Conservation (phyloP, 2,888 invertebrate species). For the Microctonus brassicae region DNA sequence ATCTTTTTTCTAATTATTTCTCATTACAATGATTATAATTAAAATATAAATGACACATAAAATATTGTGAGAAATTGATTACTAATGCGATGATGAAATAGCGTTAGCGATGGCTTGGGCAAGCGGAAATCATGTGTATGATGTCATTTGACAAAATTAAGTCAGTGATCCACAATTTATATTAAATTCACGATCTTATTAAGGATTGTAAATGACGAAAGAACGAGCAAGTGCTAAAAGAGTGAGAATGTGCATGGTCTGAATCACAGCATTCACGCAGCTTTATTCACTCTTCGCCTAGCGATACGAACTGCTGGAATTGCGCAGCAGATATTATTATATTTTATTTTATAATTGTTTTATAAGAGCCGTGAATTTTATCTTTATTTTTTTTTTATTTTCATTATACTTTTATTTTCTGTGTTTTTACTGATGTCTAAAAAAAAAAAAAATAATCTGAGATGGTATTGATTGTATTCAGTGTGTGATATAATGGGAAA, state of each 20-base stretch:
- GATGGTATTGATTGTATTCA: background rate
- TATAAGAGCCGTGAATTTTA: background rate
- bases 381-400: background rate
- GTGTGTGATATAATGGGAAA: slow-evolving; percentile 2
- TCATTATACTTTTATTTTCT: background rate
- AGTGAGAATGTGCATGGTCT: slow-evolving; percentile 29
- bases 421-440: background rate
- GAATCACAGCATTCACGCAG: slow-evolving; percentile 45
- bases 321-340: slow-evolving; percentile 13
- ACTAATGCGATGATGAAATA: slow-evolving; percentile 14
- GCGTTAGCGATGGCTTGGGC: slow-evolving; percentile 14
- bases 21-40: slow-evolving; percentile 2
- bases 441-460: background rate
- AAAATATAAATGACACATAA: slow-evolving; percentile 9
- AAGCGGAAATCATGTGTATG: slow-evolving; percentile 38
- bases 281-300: slow-evolving; percentile 46
- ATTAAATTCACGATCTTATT: slow-evolving; percentile 40
- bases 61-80: background rate
- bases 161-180: slow-evolving; percentile 42
- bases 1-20: slow-evolving; percentile 19
- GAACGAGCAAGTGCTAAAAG: slow-evolving; percentile 16
- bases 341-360: slow-evolving; percentile 10
- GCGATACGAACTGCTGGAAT: slow-evolving; percentile 29
- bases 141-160: slow-evolving; percentile 48
- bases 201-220: slow-evolving; percentile 34